phyloP scores from a whole-genome alignment of 2,113 vertebrate genomes.

The Eulemur macaco region DNA sequence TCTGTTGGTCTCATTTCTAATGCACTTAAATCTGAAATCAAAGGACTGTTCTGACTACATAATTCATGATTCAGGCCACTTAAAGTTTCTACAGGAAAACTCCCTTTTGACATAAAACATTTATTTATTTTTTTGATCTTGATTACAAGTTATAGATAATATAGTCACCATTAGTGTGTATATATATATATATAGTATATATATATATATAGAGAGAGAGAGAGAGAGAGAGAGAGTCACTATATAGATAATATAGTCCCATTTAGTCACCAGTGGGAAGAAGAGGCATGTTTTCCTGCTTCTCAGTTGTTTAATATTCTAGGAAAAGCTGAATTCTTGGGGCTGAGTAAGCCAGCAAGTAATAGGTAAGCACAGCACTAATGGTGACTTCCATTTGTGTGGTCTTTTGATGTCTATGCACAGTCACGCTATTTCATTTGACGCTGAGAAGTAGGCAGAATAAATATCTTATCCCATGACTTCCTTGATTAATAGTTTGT shows the following conservation, averaged over 20 bases:
- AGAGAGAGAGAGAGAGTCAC: too few species aligned
- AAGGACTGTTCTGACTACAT: neutral
- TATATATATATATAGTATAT: too few species aligned
- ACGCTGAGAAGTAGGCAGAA: neutral
- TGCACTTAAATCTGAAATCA: constrained; percentile 16
- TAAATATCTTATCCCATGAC: neutral
- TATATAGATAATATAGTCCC: too few species aligned
- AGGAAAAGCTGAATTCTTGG: constrained; percentile 88
- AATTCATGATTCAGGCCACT: neutral
- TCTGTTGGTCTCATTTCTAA: neutral
- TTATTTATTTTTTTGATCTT: neutral
- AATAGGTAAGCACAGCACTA: neutral
- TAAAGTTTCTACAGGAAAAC: neutral
- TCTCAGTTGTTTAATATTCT: constrained; percentile 90
- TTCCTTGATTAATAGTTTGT: neutral
- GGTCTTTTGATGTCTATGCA: neutral
- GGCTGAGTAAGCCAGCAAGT: constrained; percentile 89
- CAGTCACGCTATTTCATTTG: neutral
- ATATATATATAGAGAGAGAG: too few species aligned
- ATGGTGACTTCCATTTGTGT: neutral
- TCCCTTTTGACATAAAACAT: neutral
- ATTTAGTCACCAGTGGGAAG: constrained; percentile 90
- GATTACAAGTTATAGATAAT: constrained; percentile 87
- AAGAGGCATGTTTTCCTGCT: constrained; percentile 88
- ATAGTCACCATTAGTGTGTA: constrained; percentile 82